phyloP scores from a whole-genome alignment of 1,140 invertebrate species.

The Galendromus occidentalis region DNA sequence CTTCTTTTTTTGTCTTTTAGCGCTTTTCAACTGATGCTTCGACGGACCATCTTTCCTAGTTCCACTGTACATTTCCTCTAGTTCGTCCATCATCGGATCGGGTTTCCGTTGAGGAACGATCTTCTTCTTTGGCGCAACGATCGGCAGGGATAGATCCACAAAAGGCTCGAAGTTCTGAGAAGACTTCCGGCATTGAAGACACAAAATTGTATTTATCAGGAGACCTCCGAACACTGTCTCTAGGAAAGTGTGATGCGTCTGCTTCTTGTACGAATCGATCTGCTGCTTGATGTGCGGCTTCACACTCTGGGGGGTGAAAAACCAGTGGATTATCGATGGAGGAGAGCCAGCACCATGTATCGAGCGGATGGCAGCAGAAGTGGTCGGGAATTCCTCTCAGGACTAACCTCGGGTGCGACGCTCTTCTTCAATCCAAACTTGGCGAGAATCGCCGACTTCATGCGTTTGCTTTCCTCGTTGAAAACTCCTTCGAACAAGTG shows the following conservation, averaged over 20 bases:
- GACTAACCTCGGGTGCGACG: neutral
- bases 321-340: neutral
- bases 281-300: neutral
- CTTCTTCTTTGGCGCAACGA: constrained; percentile 25
- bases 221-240: constrained; percentile 72
- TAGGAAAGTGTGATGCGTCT: constrained; percentile 45
- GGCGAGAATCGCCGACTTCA: constrained; percentile 26
- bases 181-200: constrained; percentile 61
- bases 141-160: constrained; percentile 75
- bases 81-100: constrained; percentile 9
- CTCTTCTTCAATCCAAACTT: constrained; percentile 13
- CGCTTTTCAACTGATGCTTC: constrained; percentile 10
- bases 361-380: neutral
- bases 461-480: constrained; percentile 34
- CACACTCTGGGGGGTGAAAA: neutral
- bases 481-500: constrained; percentile 67
- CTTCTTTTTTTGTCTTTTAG: constrained; percentile 32
- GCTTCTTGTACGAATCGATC: constrained; percentile 6
- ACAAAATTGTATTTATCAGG: constrained; percentile 66
- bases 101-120: neutral
- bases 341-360: too few species aligned
- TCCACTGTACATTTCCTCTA: constrained; percentile 4
- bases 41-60: neutral
- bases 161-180: constrained; percentile 76
- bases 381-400: neutral